Percentiles rank a stretch among this genome's conserved stretches.
Evolutionary conservation across 2,888 invertebrate species (phyloP).

Genomic region (Torymus aiolomorphi): DNA sequence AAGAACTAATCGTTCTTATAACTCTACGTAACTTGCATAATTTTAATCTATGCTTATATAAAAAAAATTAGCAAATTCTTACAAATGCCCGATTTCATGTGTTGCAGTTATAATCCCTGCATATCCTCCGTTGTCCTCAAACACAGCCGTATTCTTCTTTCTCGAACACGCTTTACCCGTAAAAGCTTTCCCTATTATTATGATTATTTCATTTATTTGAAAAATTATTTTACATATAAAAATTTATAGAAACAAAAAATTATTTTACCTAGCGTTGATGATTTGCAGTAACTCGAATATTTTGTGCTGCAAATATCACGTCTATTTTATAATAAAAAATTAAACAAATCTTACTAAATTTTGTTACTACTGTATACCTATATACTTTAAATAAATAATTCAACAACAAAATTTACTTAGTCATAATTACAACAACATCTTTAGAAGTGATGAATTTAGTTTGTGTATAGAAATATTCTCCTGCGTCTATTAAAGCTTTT

Average conservation of each 20-base stretch:
- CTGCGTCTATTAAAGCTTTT: slow-evolving; percentile 48
- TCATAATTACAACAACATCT: slow-evolving; percentile 50
- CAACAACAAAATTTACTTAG: slow-evolving; percentile 43
- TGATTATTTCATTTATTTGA: neutral
- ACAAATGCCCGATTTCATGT: slow-evolving; percentile 56
- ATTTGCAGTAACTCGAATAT: slow-evolving; percentile 45
- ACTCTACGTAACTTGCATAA: no score
- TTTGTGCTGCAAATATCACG: slow-evolving; percentile 53
- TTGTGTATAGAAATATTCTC: slow-evolving; percentile 42
- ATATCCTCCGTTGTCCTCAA: slow-evolving; percentile 56
- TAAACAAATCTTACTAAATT: neutral
- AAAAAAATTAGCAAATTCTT: slow-evolving; percentile 11
- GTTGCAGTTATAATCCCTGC: slow-evolving; percentile 54
- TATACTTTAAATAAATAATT: neutral
- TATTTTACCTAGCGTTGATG: slow-evolving; percentile 47
- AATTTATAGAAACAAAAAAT: neutral
- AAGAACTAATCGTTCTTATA: no score
- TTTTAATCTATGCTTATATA: no score
- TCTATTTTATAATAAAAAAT: slow-evolving; percentile 7
- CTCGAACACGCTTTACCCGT: slow-evolving; percentile 51
- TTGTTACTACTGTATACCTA: neutral
- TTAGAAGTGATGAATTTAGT: slow-evolving; percentile 32
- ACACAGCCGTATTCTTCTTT: slow-evolving; percentile 52
- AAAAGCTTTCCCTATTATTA: slow-evolving; percentile 49
- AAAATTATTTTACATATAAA: neutral